Evolutionary conservation across 2,888 invertebrate species (phyloP).

Genomic region (Apamea sordens): DNA sequence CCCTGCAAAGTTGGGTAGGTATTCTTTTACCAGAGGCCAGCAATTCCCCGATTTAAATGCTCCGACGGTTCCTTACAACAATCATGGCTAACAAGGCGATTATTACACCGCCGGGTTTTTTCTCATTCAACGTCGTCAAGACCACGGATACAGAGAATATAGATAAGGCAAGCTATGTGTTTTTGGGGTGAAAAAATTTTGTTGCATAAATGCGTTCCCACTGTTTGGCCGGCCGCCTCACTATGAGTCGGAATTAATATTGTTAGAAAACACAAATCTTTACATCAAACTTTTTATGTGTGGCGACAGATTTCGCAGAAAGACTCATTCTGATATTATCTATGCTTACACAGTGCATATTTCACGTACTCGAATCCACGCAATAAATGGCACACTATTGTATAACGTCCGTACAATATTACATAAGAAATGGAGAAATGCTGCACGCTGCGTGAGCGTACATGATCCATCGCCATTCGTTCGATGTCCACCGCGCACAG

Average conservation of each 20-base stretch:
- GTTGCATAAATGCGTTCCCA: not conserved
- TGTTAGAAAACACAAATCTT: not conserved
- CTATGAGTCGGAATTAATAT: not conserved
- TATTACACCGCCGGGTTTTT: constrained; percentile 56
- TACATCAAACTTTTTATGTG: not conserved
- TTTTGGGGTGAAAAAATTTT: not conserved
- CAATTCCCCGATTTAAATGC: constrained; percentile 57
- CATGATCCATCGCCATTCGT: no score
- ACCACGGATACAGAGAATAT: constrained; percentile 14
- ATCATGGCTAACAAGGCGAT: constrained; percentile 64
- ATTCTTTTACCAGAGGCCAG: constrained; percentile 23
- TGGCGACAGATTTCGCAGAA: not conserved
- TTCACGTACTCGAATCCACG: not conserved
- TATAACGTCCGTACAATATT: no score
- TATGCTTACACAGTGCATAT: no score
- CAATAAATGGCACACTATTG: not conserved
- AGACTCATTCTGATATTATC: no score
- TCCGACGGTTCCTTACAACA: constrained; percentile 52
- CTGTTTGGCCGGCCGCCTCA: no score
- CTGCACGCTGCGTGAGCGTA: no score
- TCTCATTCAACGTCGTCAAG: constrained; percentile 33
- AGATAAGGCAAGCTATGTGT: not conserved
- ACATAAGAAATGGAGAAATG: not conserved
- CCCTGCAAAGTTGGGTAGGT: not conserved
- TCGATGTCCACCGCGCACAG: no score